Base-by-base conservation (phyloP, 2,797 vertebrate genomes). In the Neostethus bicornis region DNA sequence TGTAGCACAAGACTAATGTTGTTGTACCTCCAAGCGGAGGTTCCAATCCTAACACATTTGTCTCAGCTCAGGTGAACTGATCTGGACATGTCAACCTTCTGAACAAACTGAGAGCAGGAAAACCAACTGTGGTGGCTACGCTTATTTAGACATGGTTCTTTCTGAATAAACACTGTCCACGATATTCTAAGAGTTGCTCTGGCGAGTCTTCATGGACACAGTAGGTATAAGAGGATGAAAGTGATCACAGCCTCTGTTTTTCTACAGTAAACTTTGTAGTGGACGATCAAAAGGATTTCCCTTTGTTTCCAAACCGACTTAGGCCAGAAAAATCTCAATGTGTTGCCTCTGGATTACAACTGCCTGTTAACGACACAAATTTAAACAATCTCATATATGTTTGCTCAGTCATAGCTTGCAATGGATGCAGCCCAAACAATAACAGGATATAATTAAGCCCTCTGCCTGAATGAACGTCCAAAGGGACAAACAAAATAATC, bases 321-420 rank as follows among this genome's bases (percentile, higher is more conserved):
- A n/a, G n/a, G n/a, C n/a, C n/a, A n/a, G n/a, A n/a, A n/a, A n/a
- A n/a, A n/a, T n/a, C n/a, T n/a, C n/a, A 16, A 41, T 55, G 48
- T 55, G 16, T 44, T 59, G n/a, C 35, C 3, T 16, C 4, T 54
- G 16, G 48, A 65, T 71, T 57, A 49, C 8, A 60, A 17, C 6
- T 13, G 24, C 19, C n/a, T n/a, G n/a, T n/a, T n/a, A n/a, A n/a
- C n/a, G n/a, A n/a, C n/a, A n/a, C n/a, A n/a, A n/a, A n/a, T n/a
- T n/a, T n/a, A n/a, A n/a, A n/a, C n/a, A n/a, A 76, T 76, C 59
- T 55, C 50, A 21, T 55, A 13, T 16, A 24, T 52, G 51, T 63
- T 51, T 74, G 25, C 49, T 51, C 21, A 7, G 6, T n/a, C 61
- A 19, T 51, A 17, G 48, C 58, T 63, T 45, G 26, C 73, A 78